These are phyloP conservation scores for Zaprionus capensis DNA, from an alignment of 1,140 invertebrate genomes.

Conservation along the genomic window DNA sequence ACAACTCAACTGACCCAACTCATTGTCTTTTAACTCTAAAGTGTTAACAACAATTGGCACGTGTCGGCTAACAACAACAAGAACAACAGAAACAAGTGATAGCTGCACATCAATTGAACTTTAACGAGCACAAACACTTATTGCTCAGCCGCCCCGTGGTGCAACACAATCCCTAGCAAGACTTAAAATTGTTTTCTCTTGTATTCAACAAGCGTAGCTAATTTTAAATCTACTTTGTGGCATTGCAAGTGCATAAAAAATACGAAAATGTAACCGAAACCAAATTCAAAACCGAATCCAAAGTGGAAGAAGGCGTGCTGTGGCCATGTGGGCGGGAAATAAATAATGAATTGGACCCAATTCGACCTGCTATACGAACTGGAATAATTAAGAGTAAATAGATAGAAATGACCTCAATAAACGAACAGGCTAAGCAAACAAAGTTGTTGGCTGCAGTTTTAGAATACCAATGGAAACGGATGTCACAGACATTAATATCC, in stretches of 20 bases:
- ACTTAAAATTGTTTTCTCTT: constrained; percentile 6
- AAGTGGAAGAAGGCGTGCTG: constrained; percentile 21
- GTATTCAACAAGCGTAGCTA: constrained; percentile 15
- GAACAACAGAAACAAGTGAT: constrained; percentile 4
- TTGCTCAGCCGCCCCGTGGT: constrained; percentile 26
- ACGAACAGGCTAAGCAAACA: neutral
- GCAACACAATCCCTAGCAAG: neutral
- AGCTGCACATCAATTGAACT: constrained; percentile 42
- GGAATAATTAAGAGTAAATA: constrained; percentile 23
- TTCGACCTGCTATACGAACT: constrained; percentile 12
- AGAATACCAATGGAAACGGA: neutral
- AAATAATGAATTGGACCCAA: constrained; percentile 32
- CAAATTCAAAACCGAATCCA: constrained; percentile 33
- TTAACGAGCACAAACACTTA: constrained; percentile 9
- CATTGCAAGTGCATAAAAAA: constrained; percentile 58
- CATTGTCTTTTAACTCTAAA: constrained; percentile 31
- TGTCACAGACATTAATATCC: neutral
- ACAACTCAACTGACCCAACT: constrained; percentile 35
- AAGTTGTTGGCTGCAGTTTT: neutral
- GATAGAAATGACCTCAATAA: constrained; percentile 1
- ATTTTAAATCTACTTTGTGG: constrained; percentile 39
- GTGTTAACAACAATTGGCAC: constrained; percentile 50
- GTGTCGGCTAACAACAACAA: constrained; percentile 39
- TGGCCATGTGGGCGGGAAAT: constrained; percentile 61
- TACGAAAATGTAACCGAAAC: constrained; percentile 49